Conservation (phyloP, 2,888 invertebrate genomes). For the Epinotia ramella region DNA sequence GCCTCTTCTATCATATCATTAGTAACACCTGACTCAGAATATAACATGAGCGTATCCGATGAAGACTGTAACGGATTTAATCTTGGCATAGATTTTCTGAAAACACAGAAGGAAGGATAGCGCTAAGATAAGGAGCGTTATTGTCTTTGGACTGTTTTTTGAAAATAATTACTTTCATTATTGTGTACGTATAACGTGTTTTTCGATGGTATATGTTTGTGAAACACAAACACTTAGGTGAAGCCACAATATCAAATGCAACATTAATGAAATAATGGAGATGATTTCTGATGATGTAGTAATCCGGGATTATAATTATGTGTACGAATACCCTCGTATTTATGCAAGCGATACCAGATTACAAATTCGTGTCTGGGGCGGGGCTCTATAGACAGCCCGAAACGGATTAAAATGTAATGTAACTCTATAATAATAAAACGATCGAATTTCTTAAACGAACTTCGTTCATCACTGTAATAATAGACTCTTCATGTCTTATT, state of each 20-base stretch:
- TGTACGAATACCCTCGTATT: slow-evolving; percentile 6
- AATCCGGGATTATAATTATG: slow-evolving; percentile 14
- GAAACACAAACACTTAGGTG: too few relatives aligned
- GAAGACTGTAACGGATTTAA: too few relatives aligned
- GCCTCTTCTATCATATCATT: too few relatives aligned
- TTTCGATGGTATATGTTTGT: too few relatives aligned
- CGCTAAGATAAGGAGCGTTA: too few relatives aligned
- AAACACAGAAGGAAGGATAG: too few relatives aligned
- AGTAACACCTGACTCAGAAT: too few relatives aligned
- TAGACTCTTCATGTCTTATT: neutral
- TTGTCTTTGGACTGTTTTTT: too few relatives aligned
- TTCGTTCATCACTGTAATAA: neutral
- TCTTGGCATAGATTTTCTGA: too few relatives aligned
- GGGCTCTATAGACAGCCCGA: neutral
- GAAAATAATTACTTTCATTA: too few relatives aligned
- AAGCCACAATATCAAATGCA: neutral
- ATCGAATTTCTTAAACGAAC: neutral
- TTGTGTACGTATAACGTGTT: too few relatives aligned
- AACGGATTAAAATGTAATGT: neutral
- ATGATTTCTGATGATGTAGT: slow-evolving; percentile 7
- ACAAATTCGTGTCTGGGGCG: slow-evolving; percentile 1
- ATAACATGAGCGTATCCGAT: too few relatives aligned
- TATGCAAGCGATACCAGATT: slow-evolving; percentile 4
- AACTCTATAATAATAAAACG: neutral
- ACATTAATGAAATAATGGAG: slow-evolving; percentile 1